Evolutionary conservation across 2,113 vertebrate species (phyloP).

Genomic region (Ictalurus punctatus): DNA sequence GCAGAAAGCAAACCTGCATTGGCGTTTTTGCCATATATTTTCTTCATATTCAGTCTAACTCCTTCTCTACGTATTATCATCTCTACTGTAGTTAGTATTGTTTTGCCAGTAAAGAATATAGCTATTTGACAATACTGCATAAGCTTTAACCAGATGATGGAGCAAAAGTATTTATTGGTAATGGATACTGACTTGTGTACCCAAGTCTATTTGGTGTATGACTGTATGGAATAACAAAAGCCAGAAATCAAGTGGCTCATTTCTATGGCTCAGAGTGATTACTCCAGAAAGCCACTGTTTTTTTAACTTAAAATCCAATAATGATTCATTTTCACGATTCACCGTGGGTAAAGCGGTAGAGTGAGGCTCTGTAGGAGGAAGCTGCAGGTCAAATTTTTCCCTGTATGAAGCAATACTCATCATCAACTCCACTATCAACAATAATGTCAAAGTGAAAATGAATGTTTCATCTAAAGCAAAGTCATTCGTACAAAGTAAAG

Average conservation of each 20-base stretch:
- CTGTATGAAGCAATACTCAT: background rate
- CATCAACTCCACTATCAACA: background rate
- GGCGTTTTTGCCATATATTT: background rate
- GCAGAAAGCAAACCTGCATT: background rate
- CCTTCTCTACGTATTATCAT: background rate
- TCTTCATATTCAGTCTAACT: background rate
- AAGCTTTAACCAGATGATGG: background rate
- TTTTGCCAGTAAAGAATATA: background rate
- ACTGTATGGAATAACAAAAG: background rate
- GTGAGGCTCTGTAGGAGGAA: background rate
- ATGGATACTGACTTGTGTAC: background rate
- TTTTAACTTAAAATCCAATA: constrained; percentile 40
- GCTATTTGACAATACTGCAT: background rate
- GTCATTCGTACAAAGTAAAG: background rate
- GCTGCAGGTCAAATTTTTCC: background rate
- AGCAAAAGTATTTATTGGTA: background rate
- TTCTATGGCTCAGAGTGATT: constrained; percentile 31
- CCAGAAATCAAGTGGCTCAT: constrained; percentile 28
- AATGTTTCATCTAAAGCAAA: background rate
- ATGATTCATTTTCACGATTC: constrained; percentile 30
- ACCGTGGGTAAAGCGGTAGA: background rate
- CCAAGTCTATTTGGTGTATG: background rate
- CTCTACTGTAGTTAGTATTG: background rate
- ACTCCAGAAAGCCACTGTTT: constrained; percentile 1
- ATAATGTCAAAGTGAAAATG: background rate